Base-by-base conservation (phyloP, 2,797 vertebrate species). In the Bradypodion ventrale region DNA sequence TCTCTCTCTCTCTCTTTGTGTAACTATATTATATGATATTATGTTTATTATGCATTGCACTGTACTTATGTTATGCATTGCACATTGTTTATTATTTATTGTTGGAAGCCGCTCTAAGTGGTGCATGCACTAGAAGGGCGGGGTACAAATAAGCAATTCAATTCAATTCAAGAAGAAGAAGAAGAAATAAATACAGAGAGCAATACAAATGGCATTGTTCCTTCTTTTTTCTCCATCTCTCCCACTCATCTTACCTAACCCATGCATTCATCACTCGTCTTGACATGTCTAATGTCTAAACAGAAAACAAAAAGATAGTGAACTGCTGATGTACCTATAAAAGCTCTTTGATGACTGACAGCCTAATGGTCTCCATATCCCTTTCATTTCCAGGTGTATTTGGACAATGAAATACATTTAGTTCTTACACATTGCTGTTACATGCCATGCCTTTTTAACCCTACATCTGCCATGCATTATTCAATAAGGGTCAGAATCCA, bases 351-450 rank as follows among this genome's bases (percentile, higher is more conserved):
- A 92, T 90, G 92, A 92, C 89, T 92, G 91, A 92, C 86, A 91
- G 92, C 86, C 86, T 93, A 92, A 95, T 93, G 90, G 88, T n/a
- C 77, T 87, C 84, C 90, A 90, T 93, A 90, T 92, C 94, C 78
- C 90, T 89, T 87, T 89, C 90, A 32, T n/a, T 49, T 70, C 89
- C 85, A 90, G 91, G 91, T 79, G 87, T 87, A 90, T 89, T 89
- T 90, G n/a, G 86, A 93, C 94, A 91, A 91, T 92, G 92, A 92
- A 87, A 32, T 32, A 8, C 63, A 66, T 66, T 66, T 32, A 32
- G 29, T 66, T 66, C 63, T n/a, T 35, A 66, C n/a, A 13, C 63
- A 66, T 63, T 32, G n/a, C 19, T 10, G 4, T 32, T 32, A 66
- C 63, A n/a, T n/a, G n/a, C n/a, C n/a, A n/a, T n/a, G n/a, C n/a